Conservation (phyloP, 2,888 invertebrate genomes). For the Patella caerulea region DNA sequence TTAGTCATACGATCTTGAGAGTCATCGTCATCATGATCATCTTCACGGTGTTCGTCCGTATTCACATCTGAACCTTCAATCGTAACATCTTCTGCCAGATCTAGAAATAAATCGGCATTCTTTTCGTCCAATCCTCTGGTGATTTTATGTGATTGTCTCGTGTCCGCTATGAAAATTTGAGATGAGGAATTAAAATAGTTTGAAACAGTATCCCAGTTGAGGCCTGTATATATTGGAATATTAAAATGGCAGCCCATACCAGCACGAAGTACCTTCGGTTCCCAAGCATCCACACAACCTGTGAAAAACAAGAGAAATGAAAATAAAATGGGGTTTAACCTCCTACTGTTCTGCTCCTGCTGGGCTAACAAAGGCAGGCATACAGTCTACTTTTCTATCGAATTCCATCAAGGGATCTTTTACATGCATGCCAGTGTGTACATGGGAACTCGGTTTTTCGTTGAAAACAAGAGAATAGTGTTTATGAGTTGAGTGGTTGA, state of each 20-base stretch:
- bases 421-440: too few species aligned
- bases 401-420: too few species aligned
- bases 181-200: constrained; percentile 74
- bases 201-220: constrained; percentile 79
- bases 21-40: constrained; percentile 25
- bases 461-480: too few species aligned
- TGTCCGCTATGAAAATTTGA: constrained; percentile 47
- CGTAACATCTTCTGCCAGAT: neutral
- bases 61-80: neutral
- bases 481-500: too few species aligned
- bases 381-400: too few species aligned
- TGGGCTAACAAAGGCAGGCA: too few species aligned
- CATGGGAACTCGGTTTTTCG: too few species aligned
- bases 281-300: constrained; percentile 92
- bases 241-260: constrained; percentile 90
- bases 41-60: constrained; percentile 20
- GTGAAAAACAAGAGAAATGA: constrained; percentile 14
- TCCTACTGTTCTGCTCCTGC: too few species aligned
- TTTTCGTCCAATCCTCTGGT: neutral
- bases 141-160: constrained; percentile 28
- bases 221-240: constrained; percentile 78
- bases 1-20: constrained; percentile 12
- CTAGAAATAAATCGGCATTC: neutral
- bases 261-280: constrained; percentile 87
- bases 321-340: too few species aligned